Conservation (phyloP, 2,888 invertebrate genomes). For the Xestia xanthographa region DNA sequence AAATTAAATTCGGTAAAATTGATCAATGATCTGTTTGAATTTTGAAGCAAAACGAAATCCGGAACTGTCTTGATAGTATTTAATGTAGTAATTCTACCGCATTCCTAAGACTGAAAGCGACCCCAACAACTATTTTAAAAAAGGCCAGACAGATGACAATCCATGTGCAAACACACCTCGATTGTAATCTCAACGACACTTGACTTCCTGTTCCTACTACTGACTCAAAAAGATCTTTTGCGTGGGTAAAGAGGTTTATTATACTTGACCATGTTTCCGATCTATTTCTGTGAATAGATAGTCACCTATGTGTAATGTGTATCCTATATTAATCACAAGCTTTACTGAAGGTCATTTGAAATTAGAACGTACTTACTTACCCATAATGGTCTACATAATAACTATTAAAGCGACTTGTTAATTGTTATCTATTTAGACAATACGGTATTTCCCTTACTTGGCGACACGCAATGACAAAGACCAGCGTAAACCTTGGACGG, state of each 20-base stretch:
- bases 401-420: neutral
- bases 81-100: neutral
- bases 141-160: neutral
- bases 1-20: neutral
- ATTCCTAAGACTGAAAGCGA: neutral
- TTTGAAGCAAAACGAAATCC: neutral
- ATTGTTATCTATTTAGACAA: neutral
- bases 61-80: neutral
- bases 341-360: neutral
- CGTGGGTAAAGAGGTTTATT: too few relatives aligned
- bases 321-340: neutral
- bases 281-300: neutral
- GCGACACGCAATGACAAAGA: neutral
- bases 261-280: neutral
- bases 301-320: neutral
- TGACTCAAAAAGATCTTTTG: slow-evolving; percentile 19
- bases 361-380: slow-evolving; percentile 6
- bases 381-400: neutral
- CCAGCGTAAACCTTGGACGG: too few relatives aligned
- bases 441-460: neutral
- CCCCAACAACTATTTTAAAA: neutral
- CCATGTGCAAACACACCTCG: neutral
- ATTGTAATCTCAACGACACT: neutral
- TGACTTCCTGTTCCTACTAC: slow-evolving; percentile 11
- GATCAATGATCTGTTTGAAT: neutral